These are phyloP conservation scores for Pecten maximus DNA, from an alignment of 2,888 invertebrate genomes.

Conservation along the genomic window DNA sequence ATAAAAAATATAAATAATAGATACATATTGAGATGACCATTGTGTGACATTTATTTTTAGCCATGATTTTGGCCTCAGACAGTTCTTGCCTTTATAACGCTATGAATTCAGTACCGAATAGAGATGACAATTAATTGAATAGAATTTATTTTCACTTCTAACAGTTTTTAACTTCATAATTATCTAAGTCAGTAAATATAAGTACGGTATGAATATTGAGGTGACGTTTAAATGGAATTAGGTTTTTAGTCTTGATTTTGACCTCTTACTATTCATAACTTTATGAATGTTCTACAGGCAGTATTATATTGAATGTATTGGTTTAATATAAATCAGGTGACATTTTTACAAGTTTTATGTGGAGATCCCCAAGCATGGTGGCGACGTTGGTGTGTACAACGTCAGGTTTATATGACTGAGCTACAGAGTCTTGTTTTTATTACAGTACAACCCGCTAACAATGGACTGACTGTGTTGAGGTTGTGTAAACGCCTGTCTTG, in stretches of 20 bases:
- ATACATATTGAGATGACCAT: neutral
- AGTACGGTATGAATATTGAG: neutral
- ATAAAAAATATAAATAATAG: no score
- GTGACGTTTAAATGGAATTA: neutral
- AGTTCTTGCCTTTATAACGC: no score
- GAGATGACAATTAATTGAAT: no score
- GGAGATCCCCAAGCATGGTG: neutral
- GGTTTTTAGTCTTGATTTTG: no score
- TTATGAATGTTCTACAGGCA: no score
- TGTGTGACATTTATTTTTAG: neutral
- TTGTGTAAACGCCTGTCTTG: neutral
- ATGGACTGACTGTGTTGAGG: neutral
- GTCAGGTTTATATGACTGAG: neutral
- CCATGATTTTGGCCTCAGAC: neutral
- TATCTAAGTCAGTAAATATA: no score
- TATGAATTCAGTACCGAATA: no score
- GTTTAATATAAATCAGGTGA: neutral
- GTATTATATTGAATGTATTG: neutral
- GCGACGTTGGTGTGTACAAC: neutral
- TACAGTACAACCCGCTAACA: neutral
- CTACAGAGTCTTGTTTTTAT: neutral
- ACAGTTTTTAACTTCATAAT: no score
- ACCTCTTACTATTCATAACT: no score
- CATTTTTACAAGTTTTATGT: neutral
- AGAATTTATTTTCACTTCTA: no score